phyloP scores from a whole-genome alignment of 2,888 invertebrate genomes.

The Oligia fasciuncula region DNA sequence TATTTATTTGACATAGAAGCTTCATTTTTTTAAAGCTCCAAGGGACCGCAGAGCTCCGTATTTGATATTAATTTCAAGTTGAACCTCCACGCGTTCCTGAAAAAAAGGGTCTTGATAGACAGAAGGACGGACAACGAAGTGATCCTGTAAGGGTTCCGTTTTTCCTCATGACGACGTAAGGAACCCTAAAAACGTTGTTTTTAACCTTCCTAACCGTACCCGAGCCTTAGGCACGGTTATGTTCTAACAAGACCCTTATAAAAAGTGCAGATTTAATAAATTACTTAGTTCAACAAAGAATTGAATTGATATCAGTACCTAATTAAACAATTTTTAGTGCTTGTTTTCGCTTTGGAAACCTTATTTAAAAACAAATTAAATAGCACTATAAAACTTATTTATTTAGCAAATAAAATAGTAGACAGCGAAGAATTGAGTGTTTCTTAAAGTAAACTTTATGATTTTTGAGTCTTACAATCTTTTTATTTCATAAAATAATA shows the following conservation, averaged over 20 bases:
- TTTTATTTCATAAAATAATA: background rate
- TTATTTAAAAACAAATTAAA: conserved; percentile 21
- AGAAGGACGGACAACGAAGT: background rate
- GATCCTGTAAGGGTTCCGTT: background rate
- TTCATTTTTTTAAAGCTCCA: background rate
- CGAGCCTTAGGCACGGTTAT: background rate
- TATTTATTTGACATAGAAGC: background rate
- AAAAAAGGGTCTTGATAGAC: background rate
- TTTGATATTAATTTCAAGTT: background rate
- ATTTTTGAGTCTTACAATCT: conserved; percentile 5
- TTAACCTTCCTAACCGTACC: background rate
- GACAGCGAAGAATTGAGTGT: background rate
- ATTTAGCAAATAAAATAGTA: background rate
- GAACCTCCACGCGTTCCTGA: background rate
- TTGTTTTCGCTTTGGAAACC: conserved; percentile 13
- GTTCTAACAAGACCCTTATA: background rate
- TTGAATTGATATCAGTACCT: background rate
- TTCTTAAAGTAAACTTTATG: background rate
- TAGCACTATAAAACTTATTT: conserved; percentile 15
- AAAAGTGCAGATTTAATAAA: background rate
- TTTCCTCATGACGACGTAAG: background rate
- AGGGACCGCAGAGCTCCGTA: background rate
- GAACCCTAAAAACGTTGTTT: background rate
- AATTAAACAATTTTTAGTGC: background rate
- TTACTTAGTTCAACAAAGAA: background rate